These are phyloP conservation scores for Sinopyrophorus schimmeli DNA, from an alignment of 2,888 invertebrate genomes.

Conservation along the genomic window DNA sequence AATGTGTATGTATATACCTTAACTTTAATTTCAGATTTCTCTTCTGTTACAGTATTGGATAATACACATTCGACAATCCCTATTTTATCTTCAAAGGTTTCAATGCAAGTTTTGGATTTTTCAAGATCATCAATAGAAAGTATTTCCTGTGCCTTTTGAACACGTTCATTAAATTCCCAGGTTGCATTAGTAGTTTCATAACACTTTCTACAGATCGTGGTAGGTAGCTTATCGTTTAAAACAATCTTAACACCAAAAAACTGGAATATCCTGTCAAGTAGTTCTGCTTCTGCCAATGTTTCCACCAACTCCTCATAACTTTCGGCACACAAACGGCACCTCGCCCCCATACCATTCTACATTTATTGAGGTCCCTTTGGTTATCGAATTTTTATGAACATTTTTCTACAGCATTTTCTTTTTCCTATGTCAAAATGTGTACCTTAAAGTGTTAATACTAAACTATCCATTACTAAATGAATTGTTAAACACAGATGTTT, in stretches of 20 bases:
- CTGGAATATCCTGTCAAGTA: conserved; percentile 47
- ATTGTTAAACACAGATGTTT: too few relatives aligned
- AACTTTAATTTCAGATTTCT: conserved; percentile 28
- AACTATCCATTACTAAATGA: too few relatives aligned
- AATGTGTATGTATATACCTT: conserved; percentile 10
- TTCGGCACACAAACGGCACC: conserved; percentile 55
- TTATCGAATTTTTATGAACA: too few relatives aligned
- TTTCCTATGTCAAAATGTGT: too few relatives aligned
- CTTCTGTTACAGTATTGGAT: conserved; percentile 5
- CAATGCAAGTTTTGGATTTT: conserved; percentile 4
- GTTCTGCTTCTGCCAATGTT: conserved; percentile 46
- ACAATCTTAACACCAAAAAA: conserved; percentile 52
- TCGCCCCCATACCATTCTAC: conserved; percentile 43
- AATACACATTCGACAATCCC: conserved; percentile 21
- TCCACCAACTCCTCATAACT: conserved; percentile 43
- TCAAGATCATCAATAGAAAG: conserved; percentile 37
- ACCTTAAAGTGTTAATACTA: too few relatives aligned
- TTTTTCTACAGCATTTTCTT: too few relatives aligned
- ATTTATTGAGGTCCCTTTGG: conserved; percentile 4
- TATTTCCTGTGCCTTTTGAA: conserved; percentile 52
- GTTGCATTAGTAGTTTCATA: conserved; percentile 49
- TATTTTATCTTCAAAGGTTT: conserved; percentile 8
- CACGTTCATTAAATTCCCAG: conserved; percentile 51
- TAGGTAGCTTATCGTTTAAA: conserved; percentile 47
- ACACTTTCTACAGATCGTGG: conserved; percentile 49